Evolutionary conservation across 1,140 invertebrate species (phyloP), one percentile per base, ranked within the genome.

Genomic region (Brachionus asplanchnoidis): DNA sequence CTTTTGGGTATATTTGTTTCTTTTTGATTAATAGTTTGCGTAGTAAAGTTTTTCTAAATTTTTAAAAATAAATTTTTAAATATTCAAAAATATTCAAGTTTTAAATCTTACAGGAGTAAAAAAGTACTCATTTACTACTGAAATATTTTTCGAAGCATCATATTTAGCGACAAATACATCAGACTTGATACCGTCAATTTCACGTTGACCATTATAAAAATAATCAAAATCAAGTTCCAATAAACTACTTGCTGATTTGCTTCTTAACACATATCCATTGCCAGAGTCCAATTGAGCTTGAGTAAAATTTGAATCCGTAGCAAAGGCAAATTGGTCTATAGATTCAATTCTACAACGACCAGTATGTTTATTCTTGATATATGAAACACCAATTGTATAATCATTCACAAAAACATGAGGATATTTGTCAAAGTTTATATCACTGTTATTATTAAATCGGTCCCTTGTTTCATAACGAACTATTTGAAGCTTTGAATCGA

Each of bases 381-480:
- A 82, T 26, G 53, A 60, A 36, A 82, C 79, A 9, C 79, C 79
- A 60, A 82, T 44, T 20, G 79, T 36, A 32, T 65, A 82, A 44
- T 82, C 79, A 68, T 82, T 60, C 23, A 82, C 53, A 46, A 65
- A 82, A 20, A 77, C 12, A 77, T 50, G 44, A 42, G 53, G 53
- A 68, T 42, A 40, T 68, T 42, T 65, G 36, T 60, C 79, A 26
- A 32, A 60, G 12, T 7, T 80, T 7, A 82, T 42, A 12, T 65
- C 53, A 26, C 20, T 65, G 12, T 82, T 36, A 14, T 60, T 68
- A 9, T 12, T 12, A 40, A 65, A 68, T 65, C 23, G 5, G 14
- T 68, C 42, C 65, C 79, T 82, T 40, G 65, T 65, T 68, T 65
- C 79, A 68, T 82, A 82, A 23, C 42, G 20, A 9, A 82, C 53